Conservation (phyloP, 1,140 invertebrate genomes). For the Ganaspis sp. region DNA sequence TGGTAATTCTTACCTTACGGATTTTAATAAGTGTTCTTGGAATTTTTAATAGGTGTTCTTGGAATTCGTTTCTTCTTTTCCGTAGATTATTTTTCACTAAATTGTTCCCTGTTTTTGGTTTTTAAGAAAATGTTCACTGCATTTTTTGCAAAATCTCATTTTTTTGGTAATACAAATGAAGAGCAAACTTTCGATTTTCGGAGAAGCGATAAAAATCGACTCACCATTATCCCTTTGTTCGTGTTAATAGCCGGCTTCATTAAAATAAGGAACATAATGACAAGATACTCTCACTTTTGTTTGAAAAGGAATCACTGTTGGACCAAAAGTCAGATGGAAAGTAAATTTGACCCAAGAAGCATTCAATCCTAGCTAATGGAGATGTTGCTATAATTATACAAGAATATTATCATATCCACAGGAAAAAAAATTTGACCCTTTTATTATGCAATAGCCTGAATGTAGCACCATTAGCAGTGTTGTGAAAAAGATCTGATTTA, state of each 20-base stretch:
- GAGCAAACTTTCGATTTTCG: neutral
- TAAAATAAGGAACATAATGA: neutral
- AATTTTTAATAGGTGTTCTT: no score
- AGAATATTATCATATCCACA: neutral
- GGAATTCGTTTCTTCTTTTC: no score
- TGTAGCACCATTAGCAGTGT: neutral
- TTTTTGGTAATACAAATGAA: neutral
- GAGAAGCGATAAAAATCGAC: constrained; percentile 5
- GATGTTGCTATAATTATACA: neutral
- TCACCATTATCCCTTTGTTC: neutral
- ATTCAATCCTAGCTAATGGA: neutral
- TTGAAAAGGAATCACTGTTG: neutral
- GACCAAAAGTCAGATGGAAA: neutral
- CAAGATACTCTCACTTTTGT: neutral
- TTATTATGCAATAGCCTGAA: neutral
- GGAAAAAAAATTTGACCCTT: neutral
- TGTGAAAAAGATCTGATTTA: neutral
- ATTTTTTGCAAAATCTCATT: no score
- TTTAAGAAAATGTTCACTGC: no score
- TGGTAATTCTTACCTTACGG: no score
- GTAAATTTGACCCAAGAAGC: neutral
- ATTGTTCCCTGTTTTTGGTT: no score
- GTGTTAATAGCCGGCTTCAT: neutral
- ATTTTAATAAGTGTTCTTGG: no score
- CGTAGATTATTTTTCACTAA: no score